These are phyloP conservation scores for Euura lappo DNA, from an alignment of 1,140 invertebrate genomes.

Conservation along the genomic window DNA sequence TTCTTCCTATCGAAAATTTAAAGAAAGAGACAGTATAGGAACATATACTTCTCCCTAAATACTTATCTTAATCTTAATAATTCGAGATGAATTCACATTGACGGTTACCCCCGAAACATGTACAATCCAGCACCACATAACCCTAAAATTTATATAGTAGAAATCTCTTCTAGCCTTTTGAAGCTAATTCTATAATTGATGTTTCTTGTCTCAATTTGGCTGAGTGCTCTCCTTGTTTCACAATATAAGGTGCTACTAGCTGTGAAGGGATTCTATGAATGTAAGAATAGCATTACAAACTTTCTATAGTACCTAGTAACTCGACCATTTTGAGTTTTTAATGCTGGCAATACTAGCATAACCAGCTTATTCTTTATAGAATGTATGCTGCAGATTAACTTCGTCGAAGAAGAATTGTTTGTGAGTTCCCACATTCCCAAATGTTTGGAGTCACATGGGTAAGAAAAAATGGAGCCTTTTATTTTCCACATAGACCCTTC, in stretches of 20 bases:
- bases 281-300: neutral
- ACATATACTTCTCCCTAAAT: too few species aligned
- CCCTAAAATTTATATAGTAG: neutral
- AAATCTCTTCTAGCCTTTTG: neutral
- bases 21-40: too few species aligned
- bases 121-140: too few species aligned
- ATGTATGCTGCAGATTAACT: neutral
- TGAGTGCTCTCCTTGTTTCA: neutral
- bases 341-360: too few species aligned
- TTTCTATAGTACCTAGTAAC: neutral
- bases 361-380: too few species aligned
- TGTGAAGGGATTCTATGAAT: neutral
- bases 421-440: constrained; percentile 17
- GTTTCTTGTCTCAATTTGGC: neutral
- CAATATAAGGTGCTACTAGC: neutral
- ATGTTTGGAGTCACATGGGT: constrained; percentile 12
- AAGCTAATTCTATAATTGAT: too few species aligned
- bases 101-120: too few species aligned
- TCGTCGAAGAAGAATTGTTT: neutral
- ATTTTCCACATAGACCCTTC: neutral
- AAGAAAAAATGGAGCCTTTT: constrained; percentile 12
- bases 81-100: too few species aligned
- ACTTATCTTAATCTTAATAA: too few species aligned
- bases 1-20: too few species aligned
- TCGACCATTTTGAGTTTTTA: neutral